Conservation (phyloP, 2,888 invertebrate species). For the Morinoia aosen region DNA sequence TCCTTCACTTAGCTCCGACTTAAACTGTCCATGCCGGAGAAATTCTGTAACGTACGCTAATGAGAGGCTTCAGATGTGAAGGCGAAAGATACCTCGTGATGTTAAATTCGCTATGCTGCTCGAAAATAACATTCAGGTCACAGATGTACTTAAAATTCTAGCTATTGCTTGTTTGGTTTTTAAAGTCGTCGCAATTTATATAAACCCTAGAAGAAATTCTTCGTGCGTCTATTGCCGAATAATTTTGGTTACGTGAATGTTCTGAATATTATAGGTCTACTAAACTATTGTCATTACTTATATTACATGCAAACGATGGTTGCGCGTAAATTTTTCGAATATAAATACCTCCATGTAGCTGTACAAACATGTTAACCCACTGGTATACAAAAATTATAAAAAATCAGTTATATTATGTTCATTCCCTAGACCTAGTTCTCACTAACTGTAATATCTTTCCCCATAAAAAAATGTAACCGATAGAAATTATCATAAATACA, state of each 20-base stretch:
- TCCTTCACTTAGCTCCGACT: no score
- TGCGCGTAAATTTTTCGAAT: no score
- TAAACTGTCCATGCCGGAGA: no score
- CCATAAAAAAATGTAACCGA: no score
- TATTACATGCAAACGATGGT: no score
- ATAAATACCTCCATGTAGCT: not conserved
- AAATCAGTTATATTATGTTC: not conserved
- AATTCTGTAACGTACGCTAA: no score
- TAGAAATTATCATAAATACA: no score
- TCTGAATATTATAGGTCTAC: not conserved
- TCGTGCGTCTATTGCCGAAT: not conserved
- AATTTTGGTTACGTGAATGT: not conserved
- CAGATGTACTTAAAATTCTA: not conserved
- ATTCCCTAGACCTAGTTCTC: not conserved
- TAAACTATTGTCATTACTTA: no score
- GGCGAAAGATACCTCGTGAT: not conserved
- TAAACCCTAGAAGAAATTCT: not conserved
- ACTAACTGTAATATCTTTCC: no score
- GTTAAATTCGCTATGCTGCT: no score
- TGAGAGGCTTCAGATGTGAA: not conserved
- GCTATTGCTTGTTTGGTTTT: not conserved
- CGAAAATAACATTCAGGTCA: no score
- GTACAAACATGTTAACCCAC: not conserved
- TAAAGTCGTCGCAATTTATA: not conserved
- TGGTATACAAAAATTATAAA: not conserved